Evolutionary conservation across 2,113 vertebrate genomes (phyloP), one percentile per base, ranked within the genome.

Genomic region (Lophochroa leadbeateri): DNA sequence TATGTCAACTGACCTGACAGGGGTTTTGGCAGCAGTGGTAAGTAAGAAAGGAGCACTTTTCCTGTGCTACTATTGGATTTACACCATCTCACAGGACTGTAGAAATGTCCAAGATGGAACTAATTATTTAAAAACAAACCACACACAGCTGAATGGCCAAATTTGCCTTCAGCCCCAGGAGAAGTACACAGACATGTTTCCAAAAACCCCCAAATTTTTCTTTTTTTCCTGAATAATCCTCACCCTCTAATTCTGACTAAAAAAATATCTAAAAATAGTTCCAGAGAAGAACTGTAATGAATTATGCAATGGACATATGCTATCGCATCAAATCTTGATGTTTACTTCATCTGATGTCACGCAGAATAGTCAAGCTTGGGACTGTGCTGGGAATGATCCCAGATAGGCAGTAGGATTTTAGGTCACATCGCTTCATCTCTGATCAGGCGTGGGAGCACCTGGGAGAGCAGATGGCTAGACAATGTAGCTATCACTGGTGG

Each of bases 391-490:
- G 95, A 93, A 78, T 4, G 69, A 78, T 74, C 95, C 81, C 82
- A 86, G 81, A 67, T 11, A 35, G 46, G 81, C 83, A 58, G 29
- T 6, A 37, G 91, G 90, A 91, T 87, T 97, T 84, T 88, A 55
- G 91, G 88, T 87, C 82, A 94, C 90, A 64, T 80, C 77, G 13
- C 68, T 88, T 69, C 70, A 55, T 84, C 75, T 94, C 86, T 69
- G 57, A 44, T 81, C 96, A 90, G 79, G 33, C 63, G 24, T 68
- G 55, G 70, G 58, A 97, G 86, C 92, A 97, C 95, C 96, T 96
- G 92, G 82, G 86, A 72, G 46, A 95, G 95, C 97, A 98, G 97
- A 97, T 96, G 96, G 94, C 43, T 47, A 60, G 88, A 91, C 86
- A 88, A 60, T 78, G 70, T 17, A 64, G 91, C 86, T 61, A 12